phyloP scores from a whole-genome alignment of 1,140 invertebrate species.

The Zaprionus inermis region DNA sequence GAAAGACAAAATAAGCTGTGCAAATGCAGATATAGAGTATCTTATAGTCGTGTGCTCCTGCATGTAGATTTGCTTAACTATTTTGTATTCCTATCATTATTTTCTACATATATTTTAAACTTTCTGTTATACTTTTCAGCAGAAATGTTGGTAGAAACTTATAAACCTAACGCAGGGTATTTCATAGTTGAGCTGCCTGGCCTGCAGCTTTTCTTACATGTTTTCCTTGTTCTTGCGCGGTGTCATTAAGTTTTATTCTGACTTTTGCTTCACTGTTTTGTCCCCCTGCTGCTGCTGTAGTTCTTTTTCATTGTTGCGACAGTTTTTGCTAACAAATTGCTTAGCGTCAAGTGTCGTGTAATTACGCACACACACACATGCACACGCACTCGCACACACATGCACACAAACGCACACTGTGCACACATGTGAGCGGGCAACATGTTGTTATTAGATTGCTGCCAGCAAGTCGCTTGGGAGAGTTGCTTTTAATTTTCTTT shows the following conservation, averaged over 20 bases:
- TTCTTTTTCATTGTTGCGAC: slow-evolving; percentile 81
- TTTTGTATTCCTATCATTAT: no score
- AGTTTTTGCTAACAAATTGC: slow-evolving; percentile 83
- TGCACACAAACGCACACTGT: slow-evolving; percentile 37
- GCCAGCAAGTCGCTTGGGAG: slow-evolving; percentile 72
- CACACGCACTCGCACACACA: slow-evolving; percentile 7
- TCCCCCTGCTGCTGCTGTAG: slow-evolving; percentile 45
- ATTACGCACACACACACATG: slow-evolving; percentile 68
- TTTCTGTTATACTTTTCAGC: no score
- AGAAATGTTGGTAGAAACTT: no score
- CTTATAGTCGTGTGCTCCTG: no score
- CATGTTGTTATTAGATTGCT: slow-evolving; percentile 82
- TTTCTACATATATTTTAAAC: no score
- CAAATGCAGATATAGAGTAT: no score
- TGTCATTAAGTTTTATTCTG: slow-evolving; percentile 81
- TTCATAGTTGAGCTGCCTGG: background rate
- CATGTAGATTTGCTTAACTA: no score
- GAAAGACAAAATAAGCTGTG: no score
- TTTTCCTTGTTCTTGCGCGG: slow-evolving; percentile 37
- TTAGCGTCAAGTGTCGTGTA: slow-evolving; percentile 84
- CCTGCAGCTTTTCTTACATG: background rate
- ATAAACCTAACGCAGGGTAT: background rate
- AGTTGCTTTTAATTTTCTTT: slow-evolving; percentile 77
- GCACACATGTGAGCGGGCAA: slow-evolving; percentile 44
- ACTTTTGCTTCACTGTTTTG: slow-evolving; percentile 66